These are phyloP conservation scores for Syrista parreyssii DNA, from an alignment of 2,888 invertebrate genomes.

Conservation along the genomic window DNA sequence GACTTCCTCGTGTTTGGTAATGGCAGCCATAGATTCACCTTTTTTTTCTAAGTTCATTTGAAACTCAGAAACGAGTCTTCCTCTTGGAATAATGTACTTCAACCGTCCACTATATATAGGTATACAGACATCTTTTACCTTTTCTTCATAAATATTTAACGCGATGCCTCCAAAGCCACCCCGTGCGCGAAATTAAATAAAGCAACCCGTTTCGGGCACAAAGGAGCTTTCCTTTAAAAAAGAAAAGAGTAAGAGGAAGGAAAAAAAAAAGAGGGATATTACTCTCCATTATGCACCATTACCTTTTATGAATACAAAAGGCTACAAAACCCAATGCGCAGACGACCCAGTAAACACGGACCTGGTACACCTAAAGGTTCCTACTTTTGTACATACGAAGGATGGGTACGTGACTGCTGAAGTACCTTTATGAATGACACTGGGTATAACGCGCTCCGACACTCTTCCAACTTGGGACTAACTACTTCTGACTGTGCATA, in stretches of 20 bases:
- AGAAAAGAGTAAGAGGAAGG: neutral
- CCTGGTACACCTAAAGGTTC: neutral
- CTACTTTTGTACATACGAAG: neutral
- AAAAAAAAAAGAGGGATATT: slow-evolving; percentile 7
- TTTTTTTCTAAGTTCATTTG: neutral
- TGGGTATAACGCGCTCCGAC: slow-evolving; percentile 8
- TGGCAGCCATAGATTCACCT: neutral
- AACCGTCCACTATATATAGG: too few species aligned
- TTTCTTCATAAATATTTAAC: slow-evolving; percentile 5
- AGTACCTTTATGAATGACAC: slow-evolving; percentile 6
- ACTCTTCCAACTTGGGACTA: slow-evolving; percentile 13
- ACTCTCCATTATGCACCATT: slow-evolving; percentile 26
- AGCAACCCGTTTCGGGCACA: slow-evolving; percentile 9
- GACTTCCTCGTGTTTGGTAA: neutral
- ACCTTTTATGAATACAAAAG: slow-evolving; percentile 27
- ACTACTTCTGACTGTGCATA: slow-evolving; percentile 8
- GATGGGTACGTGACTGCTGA: neutral
- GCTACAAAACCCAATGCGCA: slow-evolving; percentile 5
- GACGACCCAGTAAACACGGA: neutral
- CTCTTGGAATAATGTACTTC: neutral
- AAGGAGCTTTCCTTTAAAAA: slow-evolving; percentile 18
- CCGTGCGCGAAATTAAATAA: slow-evolving; percentile 2
- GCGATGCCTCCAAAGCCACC: neutral
- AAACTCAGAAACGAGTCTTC: neutral
- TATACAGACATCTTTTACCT: neutral